These are phyloP conservation scores for Brachionus rubens DNA, from an alignment of 1,140 invertebrate genomes.

Conservation along the genomic window DNA sequence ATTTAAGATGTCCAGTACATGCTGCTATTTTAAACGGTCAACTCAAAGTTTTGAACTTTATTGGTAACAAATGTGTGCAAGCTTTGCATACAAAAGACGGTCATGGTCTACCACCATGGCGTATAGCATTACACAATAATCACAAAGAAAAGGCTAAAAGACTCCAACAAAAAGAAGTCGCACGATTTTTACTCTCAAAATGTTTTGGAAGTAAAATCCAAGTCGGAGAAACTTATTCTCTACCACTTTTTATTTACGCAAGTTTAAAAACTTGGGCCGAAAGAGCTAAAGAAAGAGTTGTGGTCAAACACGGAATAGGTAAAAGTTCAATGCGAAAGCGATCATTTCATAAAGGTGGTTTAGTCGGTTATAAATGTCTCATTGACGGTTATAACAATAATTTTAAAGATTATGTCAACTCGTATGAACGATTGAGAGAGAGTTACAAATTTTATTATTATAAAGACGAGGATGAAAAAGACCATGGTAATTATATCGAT, in stretches of 20 bases:
- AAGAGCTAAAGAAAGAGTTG: slow-evolving; percentile 22
- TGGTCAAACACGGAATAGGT: not conserved
- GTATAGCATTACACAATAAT: slow-evolving; percentile 34
- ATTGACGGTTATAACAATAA: slow-evolving; percentile 44
- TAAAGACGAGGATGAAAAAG: slow-evolving; percentile 13
- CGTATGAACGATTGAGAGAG: not conserved
- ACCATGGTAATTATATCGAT: not conserved
- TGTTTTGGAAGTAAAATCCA: slow-evolving; percentile 44
- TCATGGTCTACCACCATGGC: slow-evolving; percentile 43
- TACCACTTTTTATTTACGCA: not conserved
- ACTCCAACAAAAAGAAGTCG: slow-evolving; percentile 30
- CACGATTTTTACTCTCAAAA: slow-evolving; percentile 27
- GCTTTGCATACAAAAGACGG: slow-evolving; percentile 25
- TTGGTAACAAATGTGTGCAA: not conserved
- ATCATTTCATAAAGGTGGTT: not conserved
- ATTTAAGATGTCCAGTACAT: slow-evolving; percentile 42
- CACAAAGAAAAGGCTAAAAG: slow-evolving; percentile 17
- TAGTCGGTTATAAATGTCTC: slow-evolving; percentile 31
- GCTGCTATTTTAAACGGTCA: slow-evolving; percentile 21
- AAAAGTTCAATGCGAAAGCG: slow-evolving; percentile 17
- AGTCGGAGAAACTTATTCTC: not conserved
- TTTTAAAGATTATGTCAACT: slow-evolving; percentile 21
- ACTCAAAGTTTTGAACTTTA: slow-evolving; percentile 9
- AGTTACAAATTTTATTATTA: slow-evolving; percentile 43
- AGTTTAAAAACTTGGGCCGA: slow-evolving; percentile 27